These are phyloP conservation scores for Argya squamiceps DNA, from an alignment of 2,797 vertebrate species.

Conservation along the genomic window DNA sequence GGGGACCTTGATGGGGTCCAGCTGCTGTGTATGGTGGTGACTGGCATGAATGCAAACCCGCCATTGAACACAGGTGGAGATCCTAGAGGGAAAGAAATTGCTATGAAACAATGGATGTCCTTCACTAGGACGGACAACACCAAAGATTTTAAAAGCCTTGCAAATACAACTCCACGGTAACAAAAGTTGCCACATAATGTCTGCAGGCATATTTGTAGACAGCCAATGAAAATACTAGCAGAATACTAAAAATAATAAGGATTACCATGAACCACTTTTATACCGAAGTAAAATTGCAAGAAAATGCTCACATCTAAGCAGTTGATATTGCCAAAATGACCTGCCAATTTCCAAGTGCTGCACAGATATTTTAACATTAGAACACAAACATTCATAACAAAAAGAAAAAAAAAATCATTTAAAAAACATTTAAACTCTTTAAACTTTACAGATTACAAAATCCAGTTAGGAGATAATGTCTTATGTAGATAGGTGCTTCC, in stretches of 20 bases:
- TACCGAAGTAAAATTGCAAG: neutral
- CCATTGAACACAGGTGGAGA: neutral
- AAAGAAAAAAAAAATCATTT: neutral
- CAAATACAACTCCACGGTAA: neutral
- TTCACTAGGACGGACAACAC: accelerated
- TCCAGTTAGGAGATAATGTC: neutral
- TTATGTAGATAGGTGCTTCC: neutral
- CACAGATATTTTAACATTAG: neutral
- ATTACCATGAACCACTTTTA: neutral
- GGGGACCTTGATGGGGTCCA: accelerated
- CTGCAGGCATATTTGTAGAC: neutral
- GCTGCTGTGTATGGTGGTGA: accelerated
- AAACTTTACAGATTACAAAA: neutral
- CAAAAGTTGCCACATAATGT: neutral
- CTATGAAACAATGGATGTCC: neutral
- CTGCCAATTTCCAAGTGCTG: neutral
- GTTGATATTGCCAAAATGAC: neutral
- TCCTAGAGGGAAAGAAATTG: neutral
- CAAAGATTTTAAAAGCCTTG: neutral
- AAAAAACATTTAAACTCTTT: neutral
- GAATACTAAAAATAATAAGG: neutral
- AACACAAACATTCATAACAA: neutral
- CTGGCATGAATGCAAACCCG: neutral
- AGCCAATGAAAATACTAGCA: neutral
- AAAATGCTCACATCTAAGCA: neutral